Evolutionary conservation across 2,113 vertebrate genomes (phyloP).

Genomic region (Sinosuthora webbiana): DNA sequence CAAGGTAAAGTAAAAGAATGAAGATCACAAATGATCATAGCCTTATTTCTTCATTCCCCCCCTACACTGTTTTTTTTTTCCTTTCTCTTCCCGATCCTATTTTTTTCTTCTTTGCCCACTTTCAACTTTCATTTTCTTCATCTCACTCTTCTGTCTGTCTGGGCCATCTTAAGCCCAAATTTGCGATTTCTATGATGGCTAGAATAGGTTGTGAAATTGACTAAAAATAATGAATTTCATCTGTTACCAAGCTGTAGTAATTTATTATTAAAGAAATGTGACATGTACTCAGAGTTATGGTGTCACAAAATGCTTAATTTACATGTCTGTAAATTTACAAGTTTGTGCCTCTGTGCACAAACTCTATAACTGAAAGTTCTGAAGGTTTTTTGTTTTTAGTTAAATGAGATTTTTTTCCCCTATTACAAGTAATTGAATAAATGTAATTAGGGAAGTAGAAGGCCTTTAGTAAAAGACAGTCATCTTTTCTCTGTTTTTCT

Average conservation of each 20-base stretch:
- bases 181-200: background rate
- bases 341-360: background rate
- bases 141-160: background rate
- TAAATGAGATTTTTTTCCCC: background rate
- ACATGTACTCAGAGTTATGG: background rate
- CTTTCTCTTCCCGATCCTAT: background rate
- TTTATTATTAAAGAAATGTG: background rate
- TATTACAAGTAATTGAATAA: background rate
- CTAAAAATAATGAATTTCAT: background rate
- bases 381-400: background rate
- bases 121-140: background rate
- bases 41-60: background rate
- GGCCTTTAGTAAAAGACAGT: background rate
- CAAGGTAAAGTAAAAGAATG: background rate
- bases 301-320: background rate
- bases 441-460: background rate
- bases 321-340: too few relatives aligned
- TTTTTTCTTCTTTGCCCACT: background rate
- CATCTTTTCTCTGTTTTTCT: background rate
- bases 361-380: background rate
- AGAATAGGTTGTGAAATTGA: background rate
- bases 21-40: background rate
- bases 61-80: rapidly evolving
- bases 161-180: background rate
- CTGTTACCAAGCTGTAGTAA: background rate